phyloP scores from a whole-genome alignment of 1,140 invertebrate species.

The Maniola jurtina region DNA sequence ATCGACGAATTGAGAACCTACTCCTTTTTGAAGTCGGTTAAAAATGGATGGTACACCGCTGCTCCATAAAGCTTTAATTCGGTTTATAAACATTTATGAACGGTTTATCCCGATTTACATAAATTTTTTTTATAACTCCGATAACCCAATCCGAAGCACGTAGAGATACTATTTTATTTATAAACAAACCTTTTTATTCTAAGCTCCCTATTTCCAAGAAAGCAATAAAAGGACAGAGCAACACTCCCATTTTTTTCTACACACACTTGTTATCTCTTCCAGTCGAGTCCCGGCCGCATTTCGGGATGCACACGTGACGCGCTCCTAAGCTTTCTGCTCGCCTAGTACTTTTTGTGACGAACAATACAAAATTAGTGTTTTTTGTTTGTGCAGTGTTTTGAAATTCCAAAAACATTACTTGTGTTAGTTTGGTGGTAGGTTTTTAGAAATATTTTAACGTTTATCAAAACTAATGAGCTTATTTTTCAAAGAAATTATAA shows the following conservation, averaged over 20 bases:
- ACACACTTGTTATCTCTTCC: slow-evolving; percentile 42
- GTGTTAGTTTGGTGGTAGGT: too few species aligned
- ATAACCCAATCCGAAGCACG: slow-evolving; percentile 13
- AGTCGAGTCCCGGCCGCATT: slow-evolving; percentile 49
- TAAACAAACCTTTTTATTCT: slow-evolving; percentile 20
- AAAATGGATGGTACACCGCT: not conserved
- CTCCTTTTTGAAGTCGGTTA: not conserved
- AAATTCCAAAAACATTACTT: not conserved
- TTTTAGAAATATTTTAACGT: too few species aligned
- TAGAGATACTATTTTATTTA: slow-evolving; percentile 8
- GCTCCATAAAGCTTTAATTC: too few species aligned
- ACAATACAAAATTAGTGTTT: slow-evolving; percentile 1
- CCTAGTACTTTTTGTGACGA: slow-evolving; percentile 50
- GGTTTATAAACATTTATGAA: slow-evolving; percentile 6
- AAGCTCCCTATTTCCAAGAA: slow-evolving; percentile 37
- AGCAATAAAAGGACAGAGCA: slow-evolving; percentile 27
- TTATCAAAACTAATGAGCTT: too few species aligned
- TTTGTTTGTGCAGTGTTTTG: not conserved
- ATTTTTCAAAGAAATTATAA: too few species aligned
- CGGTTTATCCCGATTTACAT: not conserved
- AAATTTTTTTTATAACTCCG: slow-evolving; percentile 8
- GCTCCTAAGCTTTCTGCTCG: slow-evolving; percentile 34
- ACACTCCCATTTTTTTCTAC: slow-evolving; percentile 38
- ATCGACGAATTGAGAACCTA: too few species aligned
- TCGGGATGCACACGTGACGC: slow-evolving; percentile 40